Evolutionary conservation across 1,140 invertebrate species (phyloP), one percentile per base, ranked within the genome.

Genomic region (Procambarus clarkii): DNA sequence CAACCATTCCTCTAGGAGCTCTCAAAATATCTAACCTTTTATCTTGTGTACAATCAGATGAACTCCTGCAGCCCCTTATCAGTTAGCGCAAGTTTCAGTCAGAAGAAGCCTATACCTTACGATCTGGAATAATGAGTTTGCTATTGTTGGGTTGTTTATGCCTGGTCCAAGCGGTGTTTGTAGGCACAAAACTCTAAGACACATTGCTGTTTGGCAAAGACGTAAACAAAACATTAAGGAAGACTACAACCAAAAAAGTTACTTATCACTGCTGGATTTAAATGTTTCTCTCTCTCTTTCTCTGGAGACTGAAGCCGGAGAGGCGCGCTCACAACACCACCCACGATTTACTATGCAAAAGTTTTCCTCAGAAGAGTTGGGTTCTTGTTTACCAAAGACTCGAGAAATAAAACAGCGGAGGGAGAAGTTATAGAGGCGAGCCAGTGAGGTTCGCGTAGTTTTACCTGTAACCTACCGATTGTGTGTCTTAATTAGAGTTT

Each of bases 311-410:
- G 7, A 74, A 24, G 24, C 45, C 81, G n/a, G n/a, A 24, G 45
- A 83, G 54, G 69, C 81, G 45, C 34, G 34, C 34, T 34, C 46
- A 83, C 58, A 83, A 83, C 58, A 64, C 58, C 58, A 34, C 46
- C 34, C n/a, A 24, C n/a, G 76, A 87, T 87, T 87, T 87, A 87
- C 74, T 77, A 87, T 87, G 85, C 85, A 87, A 87, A 87, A 87
- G 74, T 87, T 87, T 86, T 87, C 85, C 76, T 60, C 71, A n/a
- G 74, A 87, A 87, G 85, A 87, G 85, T 79, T 87, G 85, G 76
- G 85, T 79, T 87, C 85, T 34, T 87, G 85, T 87, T 87, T 87
- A 87, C 85, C 85, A 87, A 87, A 87, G 85, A 76, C 85, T 78
- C 69, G 85, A 58, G 74, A 77, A 87, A 87, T 87, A 87, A 87